These are phyloP conservation scores for Drosophila parthenogenetica DNA, from an alignment of 2,888 invertebrate genomes.

Conservation along the genomic window DNA sequence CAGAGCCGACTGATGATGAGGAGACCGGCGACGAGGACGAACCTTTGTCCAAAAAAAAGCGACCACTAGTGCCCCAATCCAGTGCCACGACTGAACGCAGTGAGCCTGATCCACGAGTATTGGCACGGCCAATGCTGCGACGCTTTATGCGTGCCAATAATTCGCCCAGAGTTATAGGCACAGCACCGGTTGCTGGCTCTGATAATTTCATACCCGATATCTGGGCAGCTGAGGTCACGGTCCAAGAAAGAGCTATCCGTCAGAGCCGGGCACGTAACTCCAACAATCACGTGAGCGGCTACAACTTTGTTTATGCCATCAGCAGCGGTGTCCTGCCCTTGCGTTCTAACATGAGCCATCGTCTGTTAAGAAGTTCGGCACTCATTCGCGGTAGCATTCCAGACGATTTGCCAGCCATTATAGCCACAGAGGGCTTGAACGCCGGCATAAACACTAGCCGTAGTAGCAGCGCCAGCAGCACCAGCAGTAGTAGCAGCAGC, in stretches of 20 bases:
- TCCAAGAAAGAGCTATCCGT: conserved; percentile 83
- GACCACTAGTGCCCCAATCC: conserved; percentile 15
- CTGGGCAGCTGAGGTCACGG: conserved; percentile 85
- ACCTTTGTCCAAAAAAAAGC: conserved; percentile 53
- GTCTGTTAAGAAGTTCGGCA: conserved; percentile 31
- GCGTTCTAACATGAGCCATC: conserved; percentile 32
- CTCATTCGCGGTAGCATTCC: conserved; percentile 18
- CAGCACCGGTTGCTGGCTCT: conserved; percentile 27
- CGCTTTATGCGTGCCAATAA: conserved; percentile 11
- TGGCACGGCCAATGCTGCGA: conserved; percentile 1
- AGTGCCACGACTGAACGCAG: conserved; percentile 3
- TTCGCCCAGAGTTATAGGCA: conserved; percentile 3
- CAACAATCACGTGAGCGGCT: conserved; percentile 79
- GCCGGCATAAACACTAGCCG: conserved; percentile 15
- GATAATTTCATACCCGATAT: conserved; percentile 84
- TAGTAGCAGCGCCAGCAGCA: conserved; percentile 50
- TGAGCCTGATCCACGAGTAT: conserved; percentile 1
- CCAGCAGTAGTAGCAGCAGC: conserved; percentile 42
- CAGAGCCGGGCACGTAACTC: conserved; percentile 80
- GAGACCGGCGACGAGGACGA: conserved; percentile 72
- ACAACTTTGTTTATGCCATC: conserved; percentile 85
- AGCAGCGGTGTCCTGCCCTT: conserved; percentile 84
- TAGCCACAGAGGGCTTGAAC: conserved; percentile 34
- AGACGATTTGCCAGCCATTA: conserved; percentile 12
- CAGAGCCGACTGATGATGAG: conserved; percentile 83